Percentiles rank a stretch among this genome's conserved stretches.
phyloP scores from a whole-genome alignment of 2,113 vertebrate species.

The Rhinichthys klamathensis region DNA sequence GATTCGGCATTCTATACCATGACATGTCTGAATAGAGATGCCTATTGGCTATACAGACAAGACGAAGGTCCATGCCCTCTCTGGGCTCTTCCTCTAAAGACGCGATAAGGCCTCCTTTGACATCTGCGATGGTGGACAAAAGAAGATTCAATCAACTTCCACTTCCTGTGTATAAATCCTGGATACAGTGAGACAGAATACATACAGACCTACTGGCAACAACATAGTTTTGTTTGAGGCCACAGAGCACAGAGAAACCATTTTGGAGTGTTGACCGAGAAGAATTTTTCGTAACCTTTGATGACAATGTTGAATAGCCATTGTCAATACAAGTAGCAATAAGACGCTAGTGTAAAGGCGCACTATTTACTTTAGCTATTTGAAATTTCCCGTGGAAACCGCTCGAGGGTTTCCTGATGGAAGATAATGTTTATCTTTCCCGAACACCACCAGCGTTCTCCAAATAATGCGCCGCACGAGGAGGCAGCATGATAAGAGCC shows the following conservation, averaged over 20 bases:
- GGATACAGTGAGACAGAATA: not conserved
- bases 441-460: conserved; percentile 96
- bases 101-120: conserved; percentile 85
- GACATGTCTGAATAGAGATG: conserved; percentile 86
- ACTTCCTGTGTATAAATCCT: not conserved
- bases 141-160: conserved; percentile 16
- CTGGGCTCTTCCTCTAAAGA: conserved; percentile 79
- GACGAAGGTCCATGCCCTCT: conserved; percentile 85
- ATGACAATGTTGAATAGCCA: conserved; percentile 75
- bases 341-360: conserved; percentile 73
- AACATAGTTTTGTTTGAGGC: not conserved
- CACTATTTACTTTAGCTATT: conserved; percentile 99
- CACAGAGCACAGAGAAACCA: conserved; percentile 54
- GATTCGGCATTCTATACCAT: conserved; percentile 80
- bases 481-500: conserved; percentile 87
- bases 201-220: conserved; percentile 1
- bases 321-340: conserved; percentile 72
- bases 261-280: conserved; percentile 45
- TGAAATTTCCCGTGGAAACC: conserved; percentile 99
- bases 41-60: conserved; percentile 89
- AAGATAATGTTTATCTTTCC: conserved; percentile 99
- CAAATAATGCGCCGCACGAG: conserved; percentile 92
- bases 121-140: conserved; percentile 74
- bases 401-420: conserved; percentile 98
- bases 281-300: conserved; percentile 67